phyloP scores from a whole-genome alignment of 2,113 vertebrate genomes.

The Phyllostomus discolor region DNA sequence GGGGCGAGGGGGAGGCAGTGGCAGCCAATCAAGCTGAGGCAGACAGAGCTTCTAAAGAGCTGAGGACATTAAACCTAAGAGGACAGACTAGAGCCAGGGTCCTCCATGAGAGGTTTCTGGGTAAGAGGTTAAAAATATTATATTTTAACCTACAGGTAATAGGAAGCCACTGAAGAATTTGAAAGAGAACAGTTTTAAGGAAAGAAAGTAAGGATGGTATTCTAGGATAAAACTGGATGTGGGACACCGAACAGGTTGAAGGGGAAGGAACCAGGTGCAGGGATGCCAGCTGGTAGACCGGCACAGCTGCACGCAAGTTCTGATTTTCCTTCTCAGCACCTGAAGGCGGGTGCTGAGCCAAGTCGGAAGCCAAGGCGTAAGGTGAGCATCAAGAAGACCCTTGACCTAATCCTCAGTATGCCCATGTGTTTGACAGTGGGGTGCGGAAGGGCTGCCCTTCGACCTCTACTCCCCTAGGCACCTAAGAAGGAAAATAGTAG shows the following conservation, averaged over 20 bases:
- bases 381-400: neutral
- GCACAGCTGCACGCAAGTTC: neutral
- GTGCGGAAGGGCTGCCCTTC: neutral
- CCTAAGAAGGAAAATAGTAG: neutral
- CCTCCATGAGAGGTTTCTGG: neutral
- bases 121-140: neutral
- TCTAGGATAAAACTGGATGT: neutral
- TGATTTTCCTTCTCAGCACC: neutral
- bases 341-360: too few species aligned
- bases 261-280: neutral
- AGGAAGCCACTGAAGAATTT: neutral
- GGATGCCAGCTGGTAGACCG: neutral
- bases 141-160: neutral
- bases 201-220: neutral
- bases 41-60: neutral
- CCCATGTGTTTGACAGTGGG: neutral
- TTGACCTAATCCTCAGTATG: neutral
- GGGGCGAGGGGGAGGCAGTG: neutral
- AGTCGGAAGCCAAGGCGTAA: neutral
- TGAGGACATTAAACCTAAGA: neutral
- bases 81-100: neutral
- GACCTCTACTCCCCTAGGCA: neutral
- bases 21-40: neutral
- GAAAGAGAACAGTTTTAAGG: neutral
- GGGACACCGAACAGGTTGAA: neutral